A percentile compares a stretch with the other conserved stretches of the same genome.
These are phyloP conservation scores for Wiebesia pumilae DNA, from an alignment of 1,140 invertebrate species.

Conservation along the genomic window DNA sequence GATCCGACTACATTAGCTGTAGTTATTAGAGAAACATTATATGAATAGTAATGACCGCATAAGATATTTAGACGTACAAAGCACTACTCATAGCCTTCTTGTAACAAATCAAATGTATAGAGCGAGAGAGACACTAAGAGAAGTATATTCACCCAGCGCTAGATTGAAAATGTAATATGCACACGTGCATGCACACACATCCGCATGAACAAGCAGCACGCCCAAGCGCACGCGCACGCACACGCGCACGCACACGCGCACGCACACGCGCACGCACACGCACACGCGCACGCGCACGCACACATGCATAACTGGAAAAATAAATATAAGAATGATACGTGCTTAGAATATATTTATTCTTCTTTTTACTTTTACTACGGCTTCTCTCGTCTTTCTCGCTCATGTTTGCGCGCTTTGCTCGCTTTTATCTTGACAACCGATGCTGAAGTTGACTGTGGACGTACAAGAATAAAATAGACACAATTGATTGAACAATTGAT, in stretches of 20 bases:
- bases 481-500: neutral
- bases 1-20: neutral
- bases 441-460: slow-evolving; percentile 40
- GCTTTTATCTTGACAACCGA: slow-evolving; percentile 21
- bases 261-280: too few relatives aligned
- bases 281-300: neutral
- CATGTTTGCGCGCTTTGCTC: slow-evolving; percentile 5
- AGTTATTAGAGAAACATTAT: slow-evolving; percentile 10
- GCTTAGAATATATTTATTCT: neutral
- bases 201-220: neutral
- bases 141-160: neutral
- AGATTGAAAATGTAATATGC: too few relatives aligned
- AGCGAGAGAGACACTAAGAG: slow-evolving; percentile 5
- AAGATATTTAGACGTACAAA: slow-evolving; percentile 5
- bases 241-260: too few relatives aligned
- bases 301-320: neutral
- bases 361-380: neutral
- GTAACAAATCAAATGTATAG: neutral
- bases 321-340: neutral
- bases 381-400: slow-evolving; percentile 17
- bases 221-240: neutral
- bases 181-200: too few relatives aligned
- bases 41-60: neutral
- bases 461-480: slow-evolving; percentile 6
- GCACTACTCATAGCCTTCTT: neutral